These are phyloP conservation scores for Coregonus suidteri DNA, from an alignment of 2,797 vertebrate genomes.

Conservation along the genomic window DNA sequence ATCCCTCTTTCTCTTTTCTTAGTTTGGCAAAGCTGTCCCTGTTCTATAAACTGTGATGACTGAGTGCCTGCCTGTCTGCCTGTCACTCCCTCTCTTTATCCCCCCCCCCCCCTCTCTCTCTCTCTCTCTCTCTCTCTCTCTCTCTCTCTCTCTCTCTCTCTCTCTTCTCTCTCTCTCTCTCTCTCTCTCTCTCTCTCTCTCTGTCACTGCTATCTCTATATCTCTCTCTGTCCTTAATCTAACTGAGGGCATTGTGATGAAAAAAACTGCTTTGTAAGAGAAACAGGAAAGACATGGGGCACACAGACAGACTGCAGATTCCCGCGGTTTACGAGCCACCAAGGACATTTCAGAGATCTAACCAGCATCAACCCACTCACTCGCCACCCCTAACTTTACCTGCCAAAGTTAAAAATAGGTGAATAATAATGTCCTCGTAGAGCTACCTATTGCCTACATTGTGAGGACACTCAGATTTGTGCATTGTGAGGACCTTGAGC, in stretches of 20 bases:
- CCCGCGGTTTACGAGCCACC: neutral
- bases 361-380: neutral
- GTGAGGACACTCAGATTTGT: neutral
- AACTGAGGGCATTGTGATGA: constrained; percentile 35
- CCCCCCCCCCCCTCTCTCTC: neutral
- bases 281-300: constrained; percentile 34
- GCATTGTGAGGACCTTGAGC: neutral
- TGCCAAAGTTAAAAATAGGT: neutral
- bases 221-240: constrained; percentile 28
- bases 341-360: neutral
- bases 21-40: constrained; percentile 30
- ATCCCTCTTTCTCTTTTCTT: neutral
- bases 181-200: constrained; percentile 18
- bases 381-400: neutral
- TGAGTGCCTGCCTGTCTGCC: constrained; percentile 12
- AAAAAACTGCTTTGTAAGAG: constrained; percentile 36
- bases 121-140: constrained; percentile 12
- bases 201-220: neutral
- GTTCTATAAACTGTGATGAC: constrained; percentile 31
- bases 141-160: constrained; percentile 22
- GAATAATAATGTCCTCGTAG: neutral
- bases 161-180: constrained; percentile 29
- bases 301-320: constrained; percentile 1
- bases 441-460: neutral
- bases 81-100: neutral